Percentiles rank a stretch among this genome's conserved stretches.
Evolutionary conservation across 2,888 invertebrate genomes (phyloP).

Genomic region (Aphodius sticticus): DNA sequence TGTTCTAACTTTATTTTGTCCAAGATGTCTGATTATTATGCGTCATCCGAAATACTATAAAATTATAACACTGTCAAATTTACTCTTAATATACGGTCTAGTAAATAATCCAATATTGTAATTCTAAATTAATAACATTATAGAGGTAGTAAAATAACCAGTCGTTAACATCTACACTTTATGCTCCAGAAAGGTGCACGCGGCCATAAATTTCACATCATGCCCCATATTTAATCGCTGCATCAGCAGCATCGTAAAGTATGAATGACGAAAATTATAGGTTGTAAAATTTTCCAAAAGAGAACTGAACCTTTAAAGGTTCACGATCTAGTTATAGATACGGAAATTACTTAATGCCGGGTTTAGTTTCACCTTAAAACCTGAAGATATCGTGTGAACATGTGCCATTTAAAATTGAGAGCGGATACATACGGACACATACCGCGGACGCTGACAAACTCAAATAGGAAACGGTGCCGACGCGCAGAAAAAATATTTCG

Average conservation of each 20-base stretch:
- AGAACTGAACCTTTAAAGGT: background rate
- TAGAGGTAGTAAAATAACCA: background rate
- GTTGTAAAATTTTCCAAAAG: background rate
- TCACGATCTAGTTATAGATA: background rate
- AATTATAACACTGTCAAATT: no score
- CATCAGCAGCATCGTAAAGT: background rate
- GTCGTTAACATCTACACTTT: background rate
- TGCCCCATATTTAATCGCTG: background rate
- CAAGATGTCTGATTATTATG: no score
- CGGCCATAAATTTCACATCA: background rate
- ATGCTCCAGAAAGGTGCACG: background rate
- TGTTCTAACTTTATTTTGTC: no score
- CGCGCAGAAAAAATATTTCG: background rate
- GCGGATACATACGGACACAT: background rate
- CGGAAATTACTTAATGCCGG: background rate
- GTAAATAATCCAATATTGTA: background rate
- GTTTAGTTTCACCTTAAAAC: background rate
- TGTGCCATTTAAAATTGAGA: background rate
- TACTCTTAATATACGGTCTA: background rate
- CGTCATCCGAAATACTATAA: no score
- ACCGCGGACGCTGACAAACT: background rate
- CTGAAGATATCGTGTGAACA: background rate
- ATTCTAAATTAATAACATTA: background rate
- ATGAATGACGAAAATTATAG: background rate
- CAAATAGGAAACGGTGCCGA: background rate